Evolutionary conservation across 1,140 invertebrate genomes (phyloP), one percentile per base, ranked within the genome.

Genomic region (Caenorhabditis briggsae): DNA sequence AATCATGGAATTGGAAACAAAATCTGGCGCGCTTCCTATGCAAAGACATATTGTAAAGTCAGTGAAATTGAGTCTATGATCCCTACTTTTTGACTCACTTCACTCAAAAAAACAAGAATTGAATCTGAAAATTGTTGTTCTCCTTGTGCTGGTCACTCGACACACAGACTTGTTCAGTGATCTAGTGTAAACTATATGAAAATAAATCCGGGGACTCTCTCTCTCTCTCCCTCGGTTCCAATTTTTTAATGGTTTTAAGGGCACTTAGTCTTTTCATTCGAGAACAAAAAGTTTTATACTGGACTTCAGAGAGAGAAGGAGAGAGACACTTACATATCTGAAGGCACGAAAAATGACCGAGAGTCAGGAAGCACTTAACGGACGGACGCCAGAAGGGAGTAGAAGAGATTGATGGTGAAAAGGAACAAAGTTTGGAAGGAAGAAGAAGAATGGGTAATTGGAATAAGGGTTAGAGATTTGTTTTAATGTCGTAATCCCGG

Each of bases 161-260:
- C 12, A 43, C 5, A 70, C 33, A 33, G 33, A 3, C 64, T 43
- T 8, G 33, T 70, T 70, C 23, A 64, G 25, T 33, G 59, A 64
- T 78, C n/a, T n/a, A 78, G 70, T 78, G 70, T 78, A 78, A 78
- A 78, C 70, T 78, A 78, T 78, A 78, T 78, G 46, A 78, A 78
- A 78, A 53, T 23, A 78, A 78, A 53, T 46, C 46, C 33, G 16
- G 41, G n/a, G 20, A n/a, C 53, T 61, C 59, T 61, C 0, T 20
- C n/a, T 16, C n/a, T 16, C 11, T 53, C 50, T 16, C 50, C 1
- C 50, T 16, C 33, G 33, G 50, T n/a, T n/a, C 16, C 59, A 61
- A 61, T 61, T 61, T 61, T 53, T 78, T 78, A 78, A 78, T 50
- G 70, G 70, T 50, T 78, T n/a, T 50, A 23, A 78, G 70, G 46